Evolutionary conservation across 2,888 invertebrate genomes (phyloP).

Genomic region (Entomobrya multifasciata): DNA sequence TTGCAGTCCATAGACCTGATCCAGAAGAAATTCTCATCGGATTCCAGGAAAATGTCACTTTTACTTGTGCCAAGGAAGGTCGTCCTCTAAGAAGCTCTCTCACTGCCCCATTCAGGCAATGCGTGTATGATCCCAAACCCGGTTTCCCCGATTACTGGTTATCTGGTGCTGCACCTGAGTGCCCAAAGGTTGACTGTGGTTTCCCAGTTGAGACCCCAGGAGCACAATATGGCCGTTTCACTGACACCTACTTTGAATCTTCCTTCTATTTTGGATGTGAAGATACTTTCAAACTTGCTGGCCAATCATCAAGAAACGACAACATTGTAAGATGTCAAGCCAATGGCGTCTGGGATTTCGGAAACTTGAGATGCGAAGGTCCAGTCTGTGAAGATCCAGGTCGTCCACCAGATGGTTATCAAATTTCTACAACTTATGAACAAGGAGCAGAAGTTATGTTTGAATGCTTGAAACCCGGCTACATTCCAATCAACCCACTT

Average conservation of each 20-base stretch:
- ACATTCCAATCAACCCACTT: slow-evolving; percentile 93
- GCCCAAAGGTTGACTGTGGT: slow-evolving; percentile 95
- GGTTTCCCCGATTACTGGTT: slow-evolving; percentile 95
- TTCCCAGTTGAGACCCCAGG: slow-evolving; percentile 94
- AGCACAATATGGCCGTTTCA: slow-evolving; percentile 93
- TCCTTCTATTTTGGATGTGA: slow-evolving; percentile 98
- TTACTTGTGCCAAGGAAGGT: slow-evolving; percentile 90
- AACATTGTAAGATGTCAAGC: slow-evolving; percentile 95
- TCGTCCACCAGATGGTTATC: slow-evolving; percentile 94
- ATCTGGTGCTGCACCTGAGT: slow-evolving; percentile 91
- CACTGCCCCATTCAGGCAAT: slow-evolving; percentile 93
- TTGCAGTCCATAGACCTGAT: slow-evolving; percentile 89
- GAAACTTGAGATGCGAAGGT: slow-evolving; percentile 96
- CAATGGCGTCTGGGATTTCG: slow-evolving; percentile 98
- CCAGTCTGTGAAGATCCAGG: slow-evolving; percentile 98
- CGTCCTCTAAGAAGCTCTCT: slow-evolving; percentile 90
- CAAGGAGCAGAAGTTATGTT: slow-evolving; percentile 94
- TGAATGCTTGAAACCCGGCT: slow-evolving; percentile 94
- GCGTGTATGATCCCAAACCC: slow-evolving; percentile 96
- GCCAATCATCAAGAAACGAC: slow-evolving; percentile 94
- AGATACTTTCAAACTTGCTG: slow-evolving; percentile 96
- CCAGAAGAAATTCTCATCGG: slow-evolving; percentile 92
- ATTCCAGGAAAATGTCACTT: slow-evolving; percentile 94
- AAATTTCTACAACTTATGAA: slow-evolving; percentile 86
- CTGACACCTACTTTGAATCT: slow-evolving; percentile 94